Evolutionary conservation across 2,888 invertebrate genomes (phyloP).

Genomic region (Azorinus chamasolen): DNA sequence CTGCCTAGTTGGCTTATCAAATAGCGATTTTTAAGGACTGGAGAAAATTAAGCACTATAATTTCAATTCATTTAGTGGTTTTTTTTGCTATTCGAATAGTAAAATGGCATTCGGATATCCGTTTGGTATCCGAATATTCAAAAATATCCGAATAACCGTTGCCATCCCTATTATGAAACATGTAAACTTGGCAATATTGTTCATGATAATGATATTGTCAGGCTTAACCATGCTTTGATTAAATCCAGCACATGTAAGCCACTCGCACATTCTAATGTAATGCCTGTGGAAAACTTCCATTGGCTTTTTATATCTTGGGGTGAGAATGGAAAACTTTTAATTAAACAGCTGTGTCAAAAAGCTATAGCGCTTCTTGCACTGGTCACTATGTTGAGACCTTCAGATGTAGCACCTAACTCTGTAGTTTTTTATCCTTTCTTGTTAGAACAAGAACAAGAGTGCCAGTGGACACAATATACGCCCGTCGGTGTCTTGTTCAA

Average conservation of each 20-base stretch:
- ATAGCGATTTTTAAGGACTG: too few relatives aligned
- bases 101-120: too few relatives aligned
- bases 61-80: too few relatives aligned
- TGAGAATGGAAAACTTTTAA: too few relatives aligned
- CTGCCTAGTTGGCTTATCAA: too few relatives aligned
- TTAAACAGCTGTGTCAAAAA: conserved; percentile 16
- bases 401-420: conserved; percentile 20
- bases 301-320: conserved; percentile 3
- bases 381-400: conserved; percentile 20
- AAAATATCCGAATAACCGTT: conserved; percentile 8
- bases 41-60: too few relatives aligned
- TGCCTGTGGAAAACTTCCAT: conserved; percentile 20
- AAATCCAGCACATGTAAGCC: conserved; percentile 15
- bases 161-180: conserved; percentile 20
- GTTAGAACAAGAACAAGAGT: too few relatives aligned
- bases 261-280: conserved; percentile 2
- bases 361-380: conserved; percentile 13
- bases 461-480: too few relatives aligned
- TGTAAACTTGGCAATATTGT: conserved; percentile 1
- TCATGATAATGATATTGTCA: conserved; percentile 1
- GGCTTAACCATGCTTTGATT: conserved; percentile 14
- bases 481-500: too few relatives aligned
- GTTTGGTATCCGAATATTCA: too few relatives aligned
- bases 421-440: conserved; percentile 3
- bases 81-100: too few relatives aligned